Percentiles rank a stretch among this genome's conserved stretches.
These are phyloP conservation scores for Spodoptera litura DNA, from an alignment of 1,140 invertebrate genomes.

Conservation along the genomic window DNA sequence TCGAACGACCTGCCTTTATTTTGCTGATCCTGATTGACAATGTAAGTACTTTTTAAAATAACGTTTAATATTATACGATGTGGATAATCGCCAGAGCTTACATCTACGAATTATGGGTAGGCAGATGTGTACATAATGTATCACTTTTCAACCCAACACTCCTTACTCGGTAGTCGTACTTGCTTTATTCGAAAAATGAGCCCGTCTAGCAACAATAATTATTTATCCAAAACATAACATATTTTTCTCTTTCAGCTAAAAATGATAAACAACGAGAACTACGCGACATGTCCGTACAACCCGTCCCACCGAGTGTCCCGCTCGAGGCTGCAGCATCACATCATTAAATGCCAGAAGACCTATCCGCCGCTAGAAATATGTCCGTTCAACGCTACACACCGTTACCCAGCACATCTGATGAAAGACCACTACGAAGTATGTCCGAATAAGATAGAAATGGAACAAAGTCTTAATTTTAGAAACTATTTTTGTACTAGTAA, in stretches of 20 bases:
- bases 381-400: slow-evolving; percentile 83
- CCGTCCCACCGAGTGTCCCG: slow-evolving; percentile 68
- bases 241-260: not conserved
- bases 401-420: slow-evolving; percentile 55
- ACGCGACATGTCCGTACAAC: slow-evolving; percentile 83
- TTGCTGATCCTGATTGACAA: too few relatives aligned
- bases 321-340: slow-evolving; percentile 76
- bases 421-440: slow-evolving; percentile 61
- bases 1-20: too few relatives aligned
- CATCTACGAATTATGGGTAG: too few relatives aligned
- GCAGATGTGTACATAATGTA: too few relatives aligned
- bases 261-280: slow-evolving; percentile 55
- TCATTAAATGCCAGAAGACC: slow-evolving; percentile 78
- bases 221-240: not conserved
- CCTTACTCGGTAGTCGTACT: too few relatives aligned
- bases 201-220: too few relatives aligned
- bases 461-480: slow-evolving; percentile 49
- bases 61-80: too few relatives aligned
- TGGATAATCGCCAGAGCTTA: too few relatives aligned
- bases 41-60: too few relatives aligned
- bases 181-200: too few relatives aligned
- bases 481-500: not conserved
- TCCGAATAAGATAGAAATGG: slow-evolving; percentile 50
- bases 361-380: slow-evolving; percentile 71
- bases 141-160: too few relatives aligned